Percentiles rank a stretch among this genome's conserved stretches.
Conservation (phyloP, 1,140 invertebrate genomes). For the Agrilus planipennis region DNA sequence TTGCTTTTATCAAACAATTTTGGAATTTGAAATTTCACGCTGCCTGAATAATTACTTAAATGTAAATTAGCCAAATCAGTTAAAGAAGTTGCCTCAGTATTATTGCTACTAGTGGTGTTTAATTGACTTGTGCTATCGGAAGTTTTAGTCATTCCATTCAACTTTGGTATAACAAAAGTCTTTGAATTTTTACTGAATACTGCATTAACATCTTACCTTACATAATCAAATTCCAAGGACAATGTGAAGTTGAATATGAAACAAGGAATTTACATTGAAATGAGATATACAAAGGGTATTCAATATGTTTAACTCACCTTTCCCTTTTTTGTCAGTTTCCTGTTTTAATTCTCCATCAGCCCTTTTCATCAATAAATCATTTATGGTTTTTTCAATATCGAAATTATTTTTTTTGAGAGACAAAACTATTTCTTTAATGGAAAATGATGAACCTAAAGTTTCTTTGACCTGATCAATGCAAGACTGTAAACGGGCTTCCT, state of each 20-base stretch:
- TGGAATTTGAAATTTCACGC: slow-evolving; percentile 6
- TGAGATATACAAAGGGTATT: slow-evolving; percentile 11
- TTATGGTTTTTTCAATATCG: slow-evolving; percentile 56
- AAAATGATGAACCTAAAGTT: slow-evolving; percentile 33
- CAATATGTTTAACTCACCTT: slow-evolving; percentile 22
- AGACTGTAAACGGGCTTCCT: slow-evolving; percentile 62
- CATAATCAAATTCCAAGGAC: too few species aligned
- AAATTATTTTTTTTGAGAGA: slow-evolving; percentile 56
- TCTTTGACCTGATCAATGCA: slow-evolving; percentile 65
- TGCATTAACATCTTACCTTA: slow-evolving; percentile 40
- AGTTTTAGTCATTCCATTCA: too few species aligned
- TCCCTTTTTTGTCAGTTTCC: slow-evolving; percentile 17
- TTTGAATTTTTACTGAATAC: too few species aligned
- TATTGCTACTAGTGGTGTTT: too few species aligned
- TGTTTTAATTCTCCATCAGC: slow-evolving; percentile 7
- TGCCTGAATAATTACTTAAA: slow-evolving; percentile 13
- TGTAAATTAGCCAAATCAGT: slow-evolving; percentile 17
- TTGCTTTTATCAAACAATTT: slow-evolving; percentile 28
- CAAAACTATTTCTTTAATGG: slow-evolving; percentile 55
- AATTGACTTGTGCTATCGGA: too few species aligned
- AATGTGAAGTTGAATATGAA: not conserved
- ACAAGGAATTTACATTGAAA: slow-evolving; percentile 6
- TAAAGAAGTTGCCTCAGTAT: slow-evolving; percentile 12
- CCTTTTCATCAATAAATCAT: slow-evolving; percentile 62
- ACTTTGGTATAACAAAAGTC: too few species aligned